A percentile compares a stretch with the other conserved stretches of the same genome.
phyloP scores from a whole-genome alignment of 2,888 invertebrate species.

The Dasypolia templi region DNA sequence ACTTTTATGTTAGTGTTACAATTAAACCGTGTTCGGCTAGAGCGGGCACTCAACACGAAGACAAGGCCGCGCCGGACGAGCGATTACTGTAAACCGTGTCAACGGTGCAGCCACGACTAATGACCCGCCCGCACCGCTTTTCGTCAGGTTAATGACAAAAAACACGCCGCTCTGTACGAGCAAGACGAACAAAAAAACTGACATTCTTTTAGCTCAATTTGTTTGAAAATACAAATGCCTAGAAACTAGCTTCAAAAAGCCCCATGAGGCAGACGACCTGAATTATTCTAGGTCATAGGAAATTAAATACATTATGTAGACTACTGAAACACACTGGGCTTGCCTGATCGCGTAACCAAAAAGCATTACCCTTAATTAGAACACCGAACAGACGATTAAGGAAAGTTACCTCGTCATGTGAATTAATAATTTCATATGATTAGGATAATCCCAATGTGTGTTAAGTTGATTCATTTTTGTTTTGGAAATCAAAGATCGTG shows the following conservation, averaged over 20 bases:
- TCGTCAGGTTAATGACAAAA: conserved; percentile 81
- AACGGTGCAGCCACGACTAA: conserved; percentile 82
- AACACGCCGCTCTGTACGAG: conserved; percentile 51
- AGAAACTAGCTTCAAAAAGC: conserved; percentile 13
- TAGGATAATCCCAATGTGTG: conserved; percentile 5
- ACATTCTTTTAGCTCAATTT: conserved; percentile 28
- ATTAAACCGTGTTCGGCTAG: conserved; percentile 41
- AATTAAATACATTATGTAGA: conserved; percentile 37
- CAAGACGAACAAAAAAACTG: conserved; percentile 39
- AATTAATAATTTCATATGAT: conserved; percentile 50
- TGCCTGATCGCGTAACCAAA: conserved; percentile 58
- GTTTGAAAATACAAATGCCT: conserved; percentile 18
- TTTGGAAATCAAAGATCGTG: conserved; percentile 2
- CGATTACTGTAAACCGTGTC: conserved; percentile 86
- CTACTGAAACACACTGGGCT: conserved; percentile 29
- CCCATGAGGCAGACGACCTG: conserved; percentile 40
- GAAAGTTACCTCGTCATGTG: conserved; percentile 59
- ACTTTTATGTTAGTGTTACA: conserved; percentile 43
- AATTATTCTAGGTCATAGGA: conserved; percentile 51
- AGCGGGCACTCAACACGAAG: conserved; percentile 62
- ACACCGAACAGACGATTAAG: conserved; percentile 54
- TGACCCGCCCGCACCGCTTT: conserved; percentile 77
- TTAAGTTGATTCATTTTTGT: conserved; percentile 5
- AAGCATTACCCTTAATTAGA: conserved; percentile 68
- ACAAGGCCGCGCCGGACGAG: conserved; percentile 86